Percentiles rank a stretch among this genome's conserved stretches.
Conservation (phyloP, 1,140 invertebrate genomes). For the Aplysia californica region DNA sequence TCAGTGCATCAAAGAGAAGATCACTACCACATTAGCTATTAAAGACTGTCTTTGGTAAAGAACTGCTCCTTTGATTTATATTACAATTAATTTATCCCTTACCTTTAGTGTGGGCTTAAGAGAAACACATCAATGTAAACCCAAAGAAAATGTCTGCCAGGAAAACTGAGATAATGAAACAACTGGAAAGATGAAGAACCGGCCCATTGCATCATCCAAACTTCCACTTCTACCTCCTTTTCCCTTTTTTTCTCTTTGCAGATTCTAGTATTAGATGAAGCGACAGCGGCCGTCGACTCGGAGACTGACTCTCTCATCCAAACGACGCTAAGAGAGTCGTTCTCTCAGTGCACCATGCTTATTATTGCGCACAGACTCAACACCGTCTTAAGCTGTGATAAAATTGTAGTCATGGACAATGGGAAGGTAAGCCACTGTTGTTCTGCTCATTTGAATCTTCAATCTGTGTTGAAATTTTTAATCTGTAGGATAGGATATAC, state of each 20-base stretch:
- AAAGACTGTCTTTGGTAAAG: no score
- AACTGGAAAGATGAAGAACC: background rate
- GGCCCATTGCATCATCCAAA: background rate
- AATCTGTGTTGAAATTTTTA: background rate
- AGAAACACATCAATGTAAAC: no score
- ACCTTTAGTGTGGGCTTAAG: no score
- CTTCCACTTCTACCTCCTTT: background rate
- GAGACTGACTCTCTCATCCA: constrained; percentile 69
- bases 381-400: constrained; percentile 69
- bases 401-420: constrained; percentile 74
- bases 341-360: constrained; percentile 71
- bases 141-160: background rate
- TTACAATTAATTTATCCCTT: no score
- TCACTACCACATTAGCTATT: no score
- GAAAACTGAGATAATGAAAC: background rate
- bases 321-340: constrained; percentile 61
- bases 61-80: no score
- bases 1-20: no score
- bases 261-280: constrained; percentile 86
- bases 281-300: constrained; percentile 86
- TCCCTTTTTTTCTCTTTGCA: constrained; percentile 56
- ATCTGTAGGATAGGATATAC: background rate
- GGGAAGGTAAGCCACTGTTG: constrained; percentile 75
- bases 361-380: constrained; percentile 73
- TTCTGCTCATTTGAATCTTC: no score